A percentile compares a stretch with the other conserved stretches of the same genome.
Evolutionary conservation across 2,797 vertebrate genomes (phyloP).

Genomic region (Linurgus olivaceus): DNA sequence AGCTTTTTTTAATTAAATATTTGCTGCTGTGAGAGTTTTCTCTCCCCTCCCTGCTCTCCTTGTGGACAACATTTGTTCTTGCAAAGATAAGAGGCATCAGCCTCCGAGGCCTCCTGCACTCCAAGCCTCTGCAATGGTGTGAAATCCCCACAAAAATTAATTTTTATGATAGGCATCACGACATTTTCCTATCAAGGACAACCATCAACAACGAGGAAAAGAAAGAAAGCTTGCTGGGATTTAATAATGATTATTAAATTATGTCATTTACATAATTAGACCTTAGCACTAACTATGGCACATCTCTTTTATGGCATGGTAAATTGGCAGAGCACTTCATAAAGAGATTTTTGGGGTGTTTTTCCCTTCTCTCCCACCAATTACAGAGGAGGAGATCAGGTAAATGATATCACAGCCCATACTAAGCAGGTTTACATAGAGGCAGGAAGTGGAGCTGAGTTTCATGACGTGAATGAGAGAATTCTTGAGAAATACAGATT

Average conservation of each 20-base stretch:
- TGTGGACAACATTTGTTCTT: conserved; percentile 13
- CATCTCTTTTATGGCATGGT: background rate
- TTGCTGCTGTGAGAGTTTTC: conserved; percentile 49
- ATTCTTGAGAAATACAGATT: background rate
- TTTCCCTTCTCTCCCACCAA: background rate
- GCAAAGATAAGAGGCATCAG: conserved; percentile 17
- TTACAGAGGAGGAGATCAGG: background rate
- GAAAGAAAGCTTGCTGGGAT: conserved; percentile 2
- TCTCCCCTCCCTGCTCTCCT: conserved; percentile 7
- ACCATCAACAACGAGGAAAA: background rate
- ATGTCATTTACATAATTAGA: conserved; percentile 10
- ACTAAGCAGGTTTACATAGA: background rate
- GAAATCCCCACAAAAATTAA: background rate
- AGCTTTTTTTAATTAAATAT: conserved; percentile 71
- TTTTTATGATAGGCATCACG: background rate
- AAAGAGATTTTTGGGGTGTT: background rate
- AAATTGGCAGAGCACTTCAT: background rate
- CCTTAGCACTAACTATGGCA: background rate
- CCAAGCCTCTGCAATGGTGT: background rate
- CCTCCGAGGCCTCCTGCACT: background rate
- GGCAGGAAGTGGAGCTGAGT: background rate
- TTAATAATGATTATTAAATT: conserved; percentile 33
- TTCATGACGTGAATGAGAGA: background rate
- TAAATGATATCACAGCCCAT: background rate
- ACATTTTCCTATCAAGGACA: conserved; percentile 7